Conservation (phyloP, 2,113 vertebrate species). For the Talpa occidentalis region DNA sequence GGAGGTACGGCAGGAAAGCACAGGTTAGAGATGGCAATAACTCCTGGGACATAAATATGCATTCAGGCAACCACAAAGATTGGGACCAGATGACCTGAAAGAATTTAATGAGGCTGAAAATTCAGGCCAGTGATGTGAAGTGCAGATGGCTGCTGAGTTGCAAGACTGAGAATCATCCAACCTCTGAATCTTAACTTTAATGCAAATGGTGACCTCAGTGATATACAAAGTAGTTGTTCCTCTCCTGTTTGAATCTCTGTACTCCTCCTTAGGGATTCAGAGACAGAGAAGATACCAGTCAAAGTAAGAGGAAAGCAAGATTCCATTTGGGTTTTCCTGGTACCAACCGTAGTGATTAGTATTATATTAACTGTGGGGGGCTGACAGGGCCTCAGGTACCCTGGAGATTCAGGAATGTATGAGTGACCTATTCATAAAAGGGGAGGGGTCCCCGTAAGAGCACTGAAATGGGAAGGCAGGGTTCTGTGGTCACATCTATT, state of each 20-base stretch:
- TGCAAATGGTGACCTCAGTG: constrained; percentile 51
- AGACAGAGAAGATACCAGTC: neutral
- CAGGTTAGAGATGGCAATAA: constrained; percentile 32
- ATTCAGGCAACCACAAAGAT: constrained; percentile 44
- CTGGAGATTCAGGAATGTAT: neutral
- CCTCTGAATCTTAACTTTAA: constrained; percentile 29
- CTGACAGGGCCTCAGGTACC: neutral
- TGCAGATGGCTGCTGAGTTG: constrained; percentile 44
- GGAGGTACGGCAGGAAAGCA: neutral
- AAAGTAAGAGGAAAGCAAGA: neutral
- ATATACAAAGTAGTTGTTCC: constrained; percentile 49
- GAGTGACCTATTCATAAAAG: neutral
- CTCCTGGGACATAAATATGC: constrained; percentile 41
- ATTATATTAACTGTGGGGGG: neutral
- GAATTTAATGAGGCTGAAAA: constrained; percentile 70
- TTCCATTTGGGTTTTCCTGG: neutral
- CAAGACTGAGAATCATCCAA: neutral
- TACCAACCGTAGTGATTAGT: neutral
- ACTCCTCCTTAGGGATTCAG: neutral
- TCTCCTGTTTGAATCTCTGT: neutral
- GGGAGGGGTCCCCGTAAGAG: neutral
- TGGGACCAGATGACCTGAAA: constrained; percentile 63
- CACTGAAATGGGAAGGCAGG: neutral
- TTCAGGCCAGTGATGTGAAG: constrained; percentile 61
- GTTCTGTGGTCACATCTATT: neutral